Percentiles rank a stretch among this genome's conserved stretches.
These are phyloP conservation scores for Colaptes auratus DNA, from an alignment of 2,113 vertebrate genomes.

Conservation along the genomic window DNA sequence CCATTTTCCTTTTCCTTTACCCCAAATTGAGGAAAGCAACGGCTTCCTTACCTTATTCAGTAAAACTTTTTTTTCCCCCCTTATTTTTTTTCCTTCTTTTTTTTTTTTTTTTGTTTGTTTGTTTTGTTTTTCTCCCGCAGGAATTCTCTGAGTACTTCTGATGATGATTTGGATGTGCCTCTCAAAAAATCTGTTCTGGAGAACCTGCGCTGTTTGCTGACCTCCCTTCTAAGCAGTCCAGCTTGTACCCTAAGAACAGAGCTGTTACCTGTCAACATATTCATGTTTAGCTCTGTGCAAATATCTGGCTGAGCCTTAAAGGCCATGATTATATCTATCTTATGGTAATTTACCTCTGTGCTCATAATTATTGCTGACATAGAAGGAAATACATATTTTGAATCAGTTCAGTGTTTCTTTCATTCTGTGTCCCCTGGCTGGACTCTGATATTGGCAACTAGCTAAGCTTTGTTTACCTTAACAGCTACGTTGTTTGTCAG, in stretches of 20 bases:
- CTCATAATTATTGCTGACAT: neutral
- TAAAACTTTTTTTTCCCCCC: neutral
- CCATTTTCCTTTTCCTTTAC: neutral
- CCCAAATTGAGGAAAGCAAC: neutral
- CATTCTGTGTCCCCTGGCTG: neutral
- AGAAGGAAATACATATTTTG: neutral
- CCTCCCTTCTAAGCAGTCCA: neutral
- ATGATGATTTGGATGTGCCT: neutral
- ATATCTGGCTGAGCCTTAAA: neutral
- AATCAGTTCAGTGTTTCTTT: neutral
- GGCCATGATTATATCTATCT: neutral
- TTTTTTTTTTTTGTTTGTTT: neutral
- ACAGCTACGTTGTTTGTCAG: neutral
- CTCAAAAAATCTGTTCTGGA: neutral
- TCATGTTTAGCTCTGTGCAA: neutral
- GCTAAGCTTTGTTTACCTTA: neutral
- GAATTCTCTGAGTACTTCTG: neutral
- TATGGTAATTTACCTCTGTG: neutral
- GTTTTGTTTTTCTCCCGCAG: neutral
- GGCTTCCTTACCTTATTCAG: neutral
- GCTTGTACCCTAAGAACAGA: neutral
- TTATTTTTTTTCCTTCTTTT: no score
- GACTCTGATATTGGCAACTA: neutral
- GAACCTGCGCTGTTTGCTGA: neutral
- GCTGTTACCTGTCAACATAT: neutral